Conservation (phyloP, 2,797 vertebrate species). For the Nasua narica region DNA sequence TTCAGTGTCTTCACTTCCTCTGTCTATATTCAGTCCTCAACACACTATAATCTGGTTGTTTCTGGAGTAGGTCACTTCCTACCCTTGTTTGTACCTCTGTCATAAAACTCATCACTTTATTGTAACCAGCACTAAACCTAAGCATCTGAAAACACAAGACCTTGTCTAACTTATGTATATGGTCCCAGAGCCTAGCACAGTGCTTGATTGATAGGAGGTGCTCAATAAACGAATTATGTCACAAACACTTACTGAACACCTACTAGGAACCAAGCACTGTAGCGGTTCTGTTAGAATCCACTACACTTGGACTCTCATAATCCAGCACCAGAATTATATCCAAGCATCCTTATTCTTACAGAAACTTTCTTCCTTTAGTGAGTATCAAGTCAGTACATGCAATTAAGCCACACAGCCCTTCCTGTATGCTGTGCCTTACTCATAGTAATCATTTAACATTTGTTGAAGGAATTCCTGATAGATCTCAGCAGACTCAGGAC, state of each 20-base stretch:
- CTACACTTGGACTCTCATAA: neutral
- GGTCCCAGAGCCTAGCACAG: conserved; percentile 61
- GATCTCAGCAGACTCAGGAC: neutral
- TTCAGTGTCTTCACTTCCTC: neutral
- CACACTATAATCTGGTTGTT: neutral
- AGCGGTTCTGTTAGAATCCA: conserved; percentile 52
- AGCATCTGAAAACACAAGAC: neutral
- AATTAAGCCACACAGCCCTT: neutral
- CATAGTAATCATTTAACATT: neutral
- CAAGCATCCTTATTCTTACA: neutral
- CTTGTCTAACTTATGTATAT: conserved; percentile 19
- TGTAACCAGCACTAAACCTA: neutral
- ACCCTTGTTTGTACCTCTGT: neutral
- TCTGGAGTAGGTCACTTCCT: neutral
- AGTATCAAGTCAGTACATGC: neutral
- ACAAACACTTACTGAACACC: conserved; percentile 69
- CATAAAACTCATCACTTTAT: neutral
- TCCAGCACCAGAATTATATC: neutral
- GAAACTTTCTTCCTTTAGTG: neutral
- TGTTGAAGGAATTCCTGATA: neutral
- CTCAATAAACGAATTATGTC: conserved; percentile 69
- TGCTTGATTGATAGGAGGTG: conserved; percentile 68
- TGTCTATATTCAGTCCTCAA: neutral
- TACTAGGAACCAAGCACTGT: conserved; percentile 67
- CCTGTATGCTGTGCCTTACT: neutral